These are phyloP conservation scores for Protobothrops mucrosquamatus DNA, from an alignment of 2,113 vertebrate species.

Conservation along the genomic window DNA sequence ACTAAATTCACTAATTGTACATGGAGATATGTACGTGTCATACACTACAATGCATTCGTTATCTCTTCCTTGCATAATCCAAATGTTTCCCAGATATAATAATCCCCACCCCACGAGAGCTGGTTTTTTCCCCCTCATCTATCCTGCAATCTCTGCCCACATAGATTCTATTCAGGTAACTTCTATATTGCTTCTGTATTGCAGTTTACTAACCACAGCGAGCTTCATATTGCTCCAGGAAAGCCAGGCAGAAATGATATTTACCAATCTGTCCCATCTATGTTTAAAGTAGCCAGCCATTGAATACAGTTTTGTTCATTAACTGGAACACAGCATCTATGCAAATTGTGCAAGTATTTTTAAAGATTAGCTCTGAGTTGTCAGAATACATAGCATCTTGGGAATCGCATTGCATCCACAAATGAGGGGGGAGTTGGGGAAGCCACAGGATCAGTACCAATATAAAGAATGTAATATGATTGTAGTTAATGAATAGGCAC, in stretches of 20 bases:
- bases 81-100: background rate
- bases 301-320: background rate
- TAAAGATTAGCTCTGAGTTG: background rate
- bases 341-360: background rate
- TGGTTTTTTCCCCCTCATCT: background rate
- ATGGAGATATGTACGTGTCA: background rate
- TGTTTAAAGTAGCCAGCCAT: background rate
- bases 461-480: background rate
- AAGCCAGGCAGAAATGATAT: background rate
- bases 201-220: constrained; percentile 9
- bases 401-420: background rate
- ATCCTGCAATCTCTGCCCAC: background rate
- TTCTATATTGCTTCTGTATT: background rate
- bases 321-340: background rate
- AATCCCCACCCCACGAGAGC: background rate
- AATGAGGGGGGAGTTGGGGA: background rate
- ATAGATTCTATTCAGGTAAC: background rate
- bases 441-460: background rate
- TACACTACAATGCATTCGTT: background rate
- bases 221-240: background rate
- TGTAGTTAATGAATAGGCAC: background rate
- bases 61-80: background rate
- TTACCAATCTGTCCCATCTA: background rate
- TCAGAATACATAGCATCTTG: background rate
- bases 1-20: background rate